phyloP scores from a whole-genome alignment of 30 jellyfish, hydroid and myxozoan species.

The Aurelia aurita region DNA sequence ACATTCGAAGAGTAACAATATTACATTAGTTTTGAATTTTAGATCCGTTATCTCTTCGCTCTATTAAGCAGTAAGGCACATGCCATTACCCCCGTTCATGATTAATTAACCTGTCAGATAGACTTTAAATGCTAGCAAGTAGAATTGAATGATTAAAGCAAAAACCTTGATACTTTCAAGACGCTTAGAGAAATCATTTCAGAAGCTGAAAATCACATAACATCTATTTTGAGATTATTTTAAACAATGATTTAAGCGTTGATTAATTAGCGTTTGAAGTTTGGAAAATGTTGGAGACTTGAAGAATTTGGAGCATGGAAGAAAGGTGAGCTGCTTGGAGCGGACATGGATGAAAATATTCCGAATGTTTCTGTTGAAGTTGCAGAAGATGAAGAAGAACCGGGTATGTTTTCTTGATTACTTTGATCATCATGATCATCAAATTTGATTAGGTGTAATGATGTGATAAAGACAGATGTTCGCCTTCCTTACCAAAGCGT shows the following conservation, averaged over 20 bases:
- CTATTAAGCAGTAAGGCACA: not conserved
- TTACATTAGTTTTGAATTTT: no score
- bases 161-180: no score
- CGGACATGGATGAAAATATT: not conserved
- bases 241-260: not conserved
- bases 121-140: no score
- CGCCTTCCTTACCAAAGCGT: no score
- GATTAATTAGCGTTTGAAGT: no score
- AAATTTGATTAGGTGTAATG: no score
- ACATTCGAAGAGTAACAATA: no score
- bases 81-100: conserved; percentile 25
- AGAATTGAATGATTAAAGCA: no score
- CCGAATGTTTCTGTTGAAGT: conserved; percentile 4
- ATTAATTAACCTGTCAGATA: conserved; percentile 28
- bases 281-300: no score
- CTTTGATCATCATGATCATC: not conserved
- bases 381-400: conserved; percentile 9
- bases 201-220: not conserved
- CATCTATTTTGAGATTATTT: not conserved
- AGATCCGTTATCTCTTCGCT: conserved; percentile 6
- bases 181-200: no score
- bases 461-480: no score
- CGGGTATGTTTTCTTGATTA: not conserved
- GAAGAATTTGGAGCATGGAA: no score
- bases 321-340: not conserved